A percentile compares a stretch with the other conserved stretches of the same genome.
These are phyloP conservation scores for Tauraco erythrolophus DNA, from an alignment of 2,113 vertebrate genomes.

Conservation along the genomic window DNA sequence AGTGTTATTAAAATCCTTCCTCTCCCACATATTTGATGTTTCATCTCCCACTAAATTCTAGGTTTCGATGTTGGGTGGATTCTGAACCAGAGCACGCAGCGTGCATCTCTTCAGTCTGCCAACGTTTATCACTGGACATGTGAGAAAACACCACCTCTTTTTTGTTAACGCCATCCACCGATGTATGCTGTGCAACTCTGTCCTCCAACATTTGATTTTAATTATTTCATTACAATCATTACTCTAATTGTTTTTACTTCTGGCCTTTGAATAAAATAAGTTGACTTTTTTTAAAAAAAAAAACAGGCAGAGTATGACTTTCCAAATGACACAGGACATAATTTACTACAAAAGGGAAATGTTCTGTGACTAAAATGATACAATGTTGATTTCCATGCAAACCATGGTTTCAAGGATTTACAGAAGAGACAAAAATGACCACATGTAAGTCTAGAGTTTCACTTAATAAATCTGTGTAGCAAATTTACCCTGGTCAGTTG, in stretches of 20 bases:
- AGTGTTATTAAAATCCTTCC: neutral
- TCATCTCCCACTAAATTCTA: neutral
- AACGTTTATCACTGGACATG: neutral
- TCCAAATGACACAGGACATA: conserved; percentile 1
- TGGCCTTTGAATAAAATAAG: neutral
- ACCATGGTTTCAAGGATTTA: conserved; percentile 26
- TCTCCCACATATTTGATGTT: neutral
- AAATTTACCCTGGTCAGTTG: neutral
- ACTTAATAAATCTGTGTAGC: neutral
- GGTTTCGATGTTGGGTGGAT: neutral
- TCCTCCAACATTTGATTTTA: neutral
- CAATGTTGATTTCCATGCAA: conserved; percentile 30
- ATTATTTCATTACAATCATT: neutral
- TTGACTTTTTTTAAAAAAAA: neutral
- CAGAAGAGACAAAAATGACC: conserved; percentile 19
- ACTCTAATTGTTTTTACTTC: neutral
- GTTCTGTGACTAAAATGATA: conserved; percentile 50
- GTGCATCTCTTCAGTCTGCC: neutral
- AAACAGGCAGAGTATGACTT: neutral
- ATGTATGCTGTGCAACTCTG: neutral
- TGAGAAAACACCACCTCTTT: neutral
- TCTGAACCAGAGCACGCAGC: neutral
- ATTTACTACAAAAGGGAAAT: conserved; percentile 42
- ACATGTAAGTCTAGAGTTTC: conserved; percentile 2
- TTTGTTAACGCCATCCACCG: neutral